Evolutionary conservation across 1,140 invertebrate species (phyloP), one percentile per base, ranked within the genome.

Genomic region (Meteorus sp.): DNA sequence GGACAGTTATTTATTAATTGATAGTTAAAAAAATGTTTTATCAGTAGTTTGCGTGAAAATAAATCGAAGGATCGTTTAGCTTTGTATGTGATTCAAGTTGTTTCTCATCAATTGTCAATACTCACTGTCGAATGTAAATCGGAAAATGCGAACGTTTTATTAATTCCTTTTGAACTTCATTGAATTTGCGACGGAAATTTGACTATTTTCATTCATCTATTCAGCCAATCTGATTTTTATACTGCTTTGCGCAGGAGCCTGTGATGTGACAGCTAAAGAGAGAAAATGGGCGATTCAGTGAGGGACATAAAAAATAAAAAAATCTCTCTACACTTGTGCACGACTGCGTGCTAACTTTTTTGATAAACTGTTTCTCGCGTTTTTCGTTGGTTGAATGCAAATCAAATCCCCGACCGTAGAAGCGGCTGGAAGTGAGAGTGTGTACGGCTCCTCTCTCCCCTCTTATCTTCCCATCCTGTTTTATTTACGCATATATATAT

Each of bases 281-380:
- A n/a, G n/a, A n/a, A n/a, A n/a, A n/a, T n/a, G n/a, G n/a, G n/a
- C n/a, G n/a, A n/a, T n/a, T n/a, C n/a, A n/a, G n/a, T n/a, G n/a
- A n/a, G n/a, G n/a, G 33, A 9, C 9, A 35, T n/a, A 11, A 13
- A n/a, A 35, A 35, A 35, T 35, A 13, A 35, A 8, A 11, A 13
- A 11, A 35, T 51, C 7, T 19, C 23, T 11, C 35, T 51, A 5
- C 9, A 23, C 35, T 39, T n/a, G 33, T 22, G 11, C 27, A n/a
- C 19, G 43, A 8, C 43, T 17, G 65, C 65, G 63, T 65, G 60
- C 60, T 70, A 71, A 71, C 69, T 73, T 74, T 74, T 75, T 74
- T 76, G 69, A 74, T 75, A 74, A 76, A 76, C 72, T 73, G 73
- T 73, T 76, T 73, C 74, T 63, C 67, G 62, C 68, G 67, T 44